Evolutionary conservation across 2,113 vertebrate genomes (phyloP), one percentile per base, ranked within the genome.

Genomic region (Trichomycterus rosablanca): DNA sequence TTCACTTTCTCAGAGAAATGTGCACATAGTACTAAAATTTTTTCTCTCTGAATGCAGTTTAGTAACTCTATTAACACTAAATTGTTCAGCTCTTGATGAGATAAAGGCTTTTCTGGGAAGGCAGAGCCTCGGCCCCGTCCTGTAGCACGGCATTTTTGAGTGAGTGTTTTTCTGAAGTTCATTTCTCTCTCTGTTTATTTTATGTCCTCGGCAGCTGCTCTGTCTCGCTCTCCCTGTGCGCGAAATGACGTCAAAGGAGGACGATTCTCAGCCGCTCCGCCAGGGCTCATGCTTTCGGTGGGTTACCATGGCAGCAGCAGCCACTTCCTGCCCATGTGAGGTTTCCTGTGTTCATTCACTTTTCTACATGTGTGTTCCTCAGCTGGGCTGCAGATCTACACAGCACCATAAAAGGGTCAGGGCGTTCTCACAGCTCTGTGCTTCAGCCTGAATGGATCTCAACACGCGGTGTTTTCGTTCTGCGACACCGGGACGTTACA

Each of bases 311-410:
- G 86, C 70, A 88, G 81, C 86, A 77, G 81, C 75, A 73, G 74
- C 83, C 85, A 86, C 84, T 89, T 89, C 86, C 87, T 89, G 86
- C 80, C 78, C 70, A 70, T 76, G 80, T 67, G 74, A 74, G 78
- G 81, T 80, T 89, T 87, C 85, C 85, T 87, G 87, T 86, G 78
- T 87, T 88, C 86, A 88, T 89, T 88, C 81, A 87, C 72, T 76
- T 83, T 84, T 63, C 43, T 82, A 74, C 78, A 69, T 70, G 73
- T 71, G 71, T 62, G 44, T 34, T 48, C 66, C 76, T 76, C 63
- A 63, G 78, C 68, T 74, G 59, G 72, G 73, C 66, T 57, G 75
- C 83, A 67, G 22, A 59, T 65, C 81, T 85, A 84, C 83, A 86
- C 84, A 81, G 75, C 78, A 68, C 86, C 84, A 84, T 85, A 86